Evolutionary conservation across 2,888 invertebrate genomes (phyloP), one percentile per base, ranked within the genome.

Genomic region (Drosophila ustulata): DNA sequence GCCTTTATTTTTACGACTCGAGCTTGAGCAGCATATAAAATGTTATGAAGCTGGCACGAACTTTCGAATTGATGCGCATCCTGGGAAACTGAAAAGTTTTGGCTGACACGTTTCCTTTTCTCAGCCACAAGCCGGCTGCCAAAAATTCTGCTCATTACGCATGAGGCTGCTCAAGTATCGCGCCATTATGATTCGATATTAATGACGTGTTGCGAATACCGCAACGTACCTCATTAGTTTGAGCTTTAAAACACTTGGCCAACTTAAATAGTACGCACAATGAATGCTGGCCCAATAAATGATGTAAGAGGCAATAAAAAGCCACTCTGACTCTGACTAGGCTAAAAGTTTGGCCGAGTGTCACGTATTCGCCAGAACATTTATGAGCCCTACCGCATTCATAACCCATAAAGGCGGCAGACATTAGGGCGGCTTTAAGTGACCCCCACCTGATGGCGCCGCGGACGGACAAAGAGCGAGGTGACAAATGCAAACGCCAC

Each of bases 361-460:
- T 34, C 37, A 62, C 37, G 23, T 45, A 34, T 45, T 34, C 37
- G 52, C 51, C n/a, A 43, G 25, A 26, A 18, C 52, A 34, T 45
- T 32, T 45, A 56, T 9, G 25, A 45, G 32, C 13, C 34, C 25
- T 45, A 45, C 9, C 55, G 55, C 55, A 45, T 45, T 56, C 45
- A 86, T 76, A 71, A 75, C 53, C 68, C 83, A 79, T 81, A 82
- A 79, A 79, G 66, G 65, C 78, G 79, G 64, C 71, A 75, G 72
- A 82, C 87, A 82, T 83, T 80, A 75, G 84, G 69, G 67, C 64
- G 62, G 65, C 53, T 66, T 64, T 52, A 53, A 68, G 68, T 66
- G 78, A 66, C 59, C 65, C 75, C 28, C 55, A 53, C 28, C 55
- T 49, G 61, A 57, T 26, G 47, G 39, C 34, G 34, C 34, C 34